Percentiles rank a stretch among this genome's conserved stretches.
These are phyloP conservation scores for Drosophila mimetica DNA, from an alignment of 2,888 invertebrate species.

Conservation along the genomic window DNA sequence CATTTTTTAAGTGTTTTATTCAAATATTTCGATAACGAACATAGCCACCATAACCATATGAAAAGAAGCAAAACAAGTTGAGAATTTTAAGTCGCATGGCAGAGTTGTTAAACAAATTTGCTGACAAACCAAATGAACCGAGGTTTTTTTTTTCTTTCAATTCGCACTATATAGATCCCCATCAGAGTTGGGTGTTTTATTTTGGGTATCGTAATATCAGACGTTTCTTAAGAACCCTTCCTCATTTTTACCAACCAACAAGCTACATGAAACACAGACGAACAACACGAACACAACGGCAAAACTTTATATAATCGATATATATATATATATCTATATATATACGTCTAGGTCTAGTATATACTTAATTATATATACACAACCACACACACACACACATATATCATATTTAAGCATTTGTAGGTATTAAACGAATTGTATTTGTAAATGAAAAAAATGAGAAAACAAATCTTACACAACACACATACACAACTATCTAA, in stretches of 20 bases:
- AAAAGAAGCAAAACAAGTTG: not conserved
- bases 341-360: conserved; percentile 26
- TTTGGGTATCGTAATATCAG: not conserved
- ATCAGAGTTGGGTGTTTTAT: conserved; percentile 1
- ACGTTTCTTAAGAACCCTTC: not conserved
- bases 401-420: conserved; percentile 68
- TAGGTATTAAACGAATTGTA: conserved; percentile 77
- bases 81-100: conserved; percentile 10
- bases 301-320: conserved; percentile 35
- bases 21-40: not conserved
- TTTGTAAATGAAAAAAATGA: conserved; percentile 60
- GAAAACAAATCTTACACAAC: conserved; percentile 27
- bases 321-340: conserved; percentile 47
- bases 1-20: conserved; percentile 4
- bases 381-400: conserved; percentile 13
- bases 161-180: not conserved
- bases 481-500: conserved; percentile 41
- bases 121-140: conserved; percentile 1
- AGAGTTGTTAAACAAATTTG: conserved; percentile 39
- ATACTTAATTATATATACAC: conserved; percentile 39
- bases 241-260: conserved; percentile 3
- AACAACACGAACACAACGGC: conserved; percentile 28
- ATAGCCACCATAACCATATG: not conserved
- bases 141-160: conserved; percentile 9
- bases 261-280: conserved; percentile 15